These are phyloP conservation scores for Gibbula magus DNA, from an alignment of 2,888 invertebrate species.

Conservation along the genomic window DNA sequence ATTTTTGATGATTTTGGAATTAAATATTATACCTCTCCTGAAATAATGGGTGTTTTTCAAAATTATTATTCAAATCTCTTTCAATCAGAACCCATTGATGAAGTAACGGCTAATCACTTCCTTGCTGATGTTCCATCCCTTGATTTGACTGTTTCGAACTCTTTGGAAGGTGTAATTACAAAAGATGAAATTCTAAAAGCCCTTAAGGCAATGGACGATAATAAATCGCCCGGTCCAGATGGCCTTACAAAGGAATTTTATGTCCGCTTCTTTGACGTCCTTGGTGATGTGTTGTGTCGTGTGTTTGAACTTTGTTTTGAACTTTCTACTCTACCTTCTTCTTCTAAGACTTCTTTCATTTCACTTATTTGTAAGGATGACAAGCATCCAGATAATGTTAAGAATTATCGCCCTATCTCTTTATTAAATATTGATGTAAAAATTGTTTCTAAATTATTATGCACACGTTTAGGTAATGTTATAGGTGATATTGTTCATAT, in stretches of 20 bases:
- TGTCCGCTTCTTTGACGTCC: conserved; percentile 29
- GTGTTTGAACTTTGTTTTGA: conserved; percentile 28
- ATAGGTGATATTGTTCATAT: conserved; percentile 36
- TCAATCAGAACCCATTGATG: conserved; percentile 6
- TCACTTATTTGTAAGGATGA: conserved; percentile 45
- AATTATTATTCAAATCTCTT: conserved; percentile 12
- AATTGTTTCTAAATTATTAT: conserved; percentile 46
- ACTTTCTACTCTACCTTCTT: conserved; percentile 25
- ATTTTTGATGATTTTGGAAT: neutral
- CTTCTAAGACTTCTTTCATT: conserved; percentile 31
- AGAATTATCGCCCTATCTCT: conserved; percentile 49
- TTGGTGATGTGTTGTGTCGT: conserved; percentile 28
- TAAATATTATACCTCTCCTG: neutral
- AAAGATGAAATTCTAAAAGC: conserved; percentile 19
- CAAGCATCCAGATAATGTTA: conserved; percentile 31
- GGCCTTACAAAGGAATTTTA: conserved; percentile 47
- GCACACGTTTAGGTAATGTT: conserved; percentile 38
- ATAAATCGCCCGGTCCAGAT: conserved; percentile 45
- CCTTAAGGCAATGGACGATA: conserved; percentile 34
- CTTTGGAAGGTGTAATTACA: neutral
- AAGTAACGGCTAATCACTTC: conserved; percentile 1
- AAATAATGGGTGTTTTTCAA: conserved; percentile 1
- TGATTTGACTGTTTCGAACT: neutral
- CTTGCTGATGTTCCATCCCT: conserved; percentile 17
- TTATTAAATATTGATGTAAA: conserved; percentile 48